phyloP scores from a whole-genome alignment of 2,113 vertebrate genomes.

The Pavo muticus region DNA sequence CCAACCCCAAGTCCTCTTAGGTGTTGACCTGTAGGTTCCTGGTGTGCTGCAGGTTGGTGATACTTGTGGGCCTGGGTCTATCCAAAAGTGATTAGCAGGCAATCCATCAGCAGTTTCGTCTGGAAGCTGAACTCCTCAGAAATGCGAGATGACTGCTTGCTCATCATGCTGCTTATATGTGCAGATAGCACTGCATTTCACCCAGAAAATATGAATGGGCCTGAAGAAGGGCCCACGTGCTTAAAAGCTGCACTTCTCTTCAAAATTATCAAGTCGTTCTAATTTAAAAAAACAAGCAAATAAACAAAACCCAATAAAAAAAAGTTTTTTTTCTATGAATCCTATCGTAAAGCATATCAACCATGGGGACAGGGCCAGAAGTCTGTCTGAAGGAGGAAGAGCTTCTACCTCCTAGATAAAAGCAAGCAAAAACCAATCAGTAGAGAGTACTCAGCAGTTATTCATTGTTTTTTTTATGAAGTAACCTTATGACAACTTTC shows the following conservation, averaged over 20 bases:
- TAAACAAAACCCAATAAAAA: too few species aligned
- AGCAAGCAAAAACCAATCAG: background rate
- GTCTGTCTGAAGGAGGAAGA: background rate
- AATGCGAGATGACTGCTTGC: background rate
- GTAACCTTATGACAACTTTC: background rate
- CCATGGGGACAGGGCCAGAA: background rate
- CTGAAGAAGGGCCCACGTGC: background rate
- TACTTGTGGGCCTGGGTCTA: background rate
- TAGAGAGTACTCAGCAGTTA: background rate
- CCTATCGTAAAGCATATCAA: background rate
- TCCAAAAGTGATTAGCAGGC: background rate
- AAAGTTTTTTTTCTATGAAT: background rate
- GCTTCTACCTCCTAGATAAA: too few species aligned
- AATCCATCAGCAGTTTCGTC: background rate
- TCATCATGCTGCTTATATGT: accelerated
- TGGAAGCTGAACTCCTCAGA: background rate
- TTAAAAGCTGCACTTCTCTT: background rate
- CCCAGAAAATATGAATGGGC: background rate
- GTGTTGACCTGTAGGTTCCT: background rate
- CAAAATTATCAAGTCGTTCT: background rate
- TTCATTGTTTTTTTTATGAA: background rate
- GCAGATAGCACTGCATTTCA: background rate
- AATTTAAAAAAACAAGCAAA: background rate
- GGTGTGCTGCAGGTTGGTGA: background rate
- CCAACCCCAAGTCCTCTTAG: accelerated